Conservation (phyloP, 2,888 invertebrate genomes). For the Clivina fossor region DNA sequence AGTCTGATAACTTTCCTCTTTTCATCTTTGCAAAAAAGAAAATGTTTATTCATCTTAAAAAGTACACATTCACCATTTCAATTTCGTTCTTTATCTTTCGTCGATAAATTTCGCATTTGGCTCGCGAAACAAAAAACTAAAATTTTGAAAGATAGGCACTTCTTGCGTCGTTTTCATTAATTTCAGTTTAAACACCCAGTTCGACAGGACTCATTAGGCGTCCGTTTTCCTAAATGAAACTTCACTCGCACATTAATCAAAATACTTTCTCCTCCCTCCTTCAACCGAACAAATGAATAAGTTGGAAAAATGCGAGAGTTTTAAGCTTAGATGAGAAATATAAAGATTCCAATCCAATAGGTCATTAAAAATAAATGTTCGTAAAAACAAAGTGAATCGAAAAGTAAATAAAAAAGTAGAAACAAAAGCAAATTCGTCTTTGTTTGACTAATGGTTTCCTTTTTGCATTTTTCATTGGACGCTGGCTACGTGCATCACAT, state of each 20-base stretch:
- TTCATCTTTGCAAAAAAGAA: neutral
- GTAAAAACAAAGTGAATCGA: slow-evolving; percentile 9
- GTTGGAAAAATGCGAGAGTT: too few species aligned
- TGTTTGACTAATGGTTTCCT: slow-evolving; percentile 11
- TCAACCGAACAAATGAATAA: neutral
- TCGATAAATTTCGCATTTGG: neutral
- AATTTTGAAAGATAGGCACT: slow-evolving; percentile 17
- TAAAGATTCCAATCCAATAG: slow-evolving; percentile 4
- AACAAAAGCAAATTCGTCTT: neutral
- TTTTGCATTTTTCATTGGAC: slow-evolving; percentile 18
- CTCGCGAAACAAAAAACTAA: neutral
- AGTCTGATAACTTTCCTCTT: slow-evolving; percentile 2
- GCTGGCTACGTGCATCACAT: neutral
- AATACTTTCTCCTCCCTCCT: neutral
- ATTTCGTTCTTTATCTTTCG: slow-evolving; percentile 4
- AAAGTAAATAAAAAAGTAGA: slow-evolving; percentile 20
- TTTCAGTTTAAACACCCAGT: slow-evolving; percentile 12
- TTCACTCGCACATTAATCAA: slow-evolving; percentile 18
- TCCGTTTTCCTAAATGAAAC: slow-evolving; percentile 10
- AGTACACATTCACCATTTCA: slow-evolving; percentile 13
- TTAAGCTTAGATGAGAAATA: too few species aligned
- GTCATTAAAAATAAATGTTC: slow-evolving; percentile 18
- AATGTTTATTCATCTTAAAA: slow-evolving; percentile 14
- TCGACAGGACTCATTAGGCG: slow-evolving; percentile 20
- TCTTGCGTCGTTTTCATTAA: slow-evolving; percentile 14